These are phyloP conservation scores for Phenacoccus solenopsis DNA, from an alignment of 1,140 invertebrate genomes.

Conservation along the genomic window DNA sequence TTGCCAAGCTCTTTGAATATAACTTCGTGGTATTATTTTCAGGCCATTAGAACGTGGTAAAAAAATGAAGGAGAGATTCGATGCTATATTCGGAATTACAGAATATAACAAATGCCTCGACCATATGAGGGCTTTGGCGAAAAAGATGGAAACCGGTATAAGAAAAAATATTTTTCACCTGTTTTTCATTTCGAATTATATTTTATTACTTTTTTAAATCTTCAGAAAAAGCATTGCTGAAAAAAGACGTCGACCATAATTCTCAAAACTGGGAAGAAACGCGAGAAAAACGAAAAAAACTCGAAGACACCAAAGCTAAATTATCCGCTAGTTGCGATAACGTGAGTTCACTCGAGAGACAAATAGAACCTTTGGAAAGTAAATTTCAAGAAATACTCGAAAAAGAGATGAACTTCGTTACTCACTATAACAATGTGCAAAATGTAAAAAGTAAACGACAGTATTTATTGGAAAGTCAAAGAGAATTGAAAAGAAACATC, in stretches of 20 bases:
- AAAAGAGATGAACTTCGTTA: slow-evolving; percentile 25
- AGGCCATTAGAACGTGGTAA: slow-evolving; percentile 88
- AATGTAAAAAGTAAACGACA: slow-evolving; percentile 36
- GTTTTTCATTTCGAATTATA: neutral
- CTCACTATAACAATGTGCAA: slow-evolving; percentile 34
- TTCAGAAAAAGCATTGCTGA: slow-evolving; percentile 27
- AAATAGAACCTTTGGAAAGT: slow-evolving; percentile 48
- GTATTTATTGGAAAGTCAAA: slow-evolving; percentile 22
- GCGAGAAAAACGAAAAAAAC: slow-evolving; percentile 37
- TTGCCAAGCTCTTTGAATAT: slow-evolving; percentile 7
- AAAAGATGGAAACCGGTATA: neutral
- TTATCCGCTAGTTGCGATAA: slow-evolving; percentile 33
- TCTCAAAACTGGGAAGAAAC: slow-evolving; percentile 41
- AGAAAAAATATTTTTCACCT: too few relatives aligned
- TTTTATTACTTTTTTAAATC: neutral
- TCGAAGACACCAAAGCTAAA: slow-evolving; percentile 46
- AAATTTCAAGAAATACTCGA: slow-evolving; percentile 29
- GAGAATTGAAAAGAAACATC: slow-evolving; percentile 40
- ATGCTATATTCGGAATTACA: slow-evolving; percentile 93
- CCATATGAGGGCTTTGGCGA: slow-evolving; percentile 38
- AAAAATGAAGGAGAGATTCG: slow-evolving; percentile 89
- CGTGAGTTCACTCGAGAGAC: slow-evolving; percentile 33
- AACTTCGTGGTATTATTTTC: slow-evolving; percentile 21
- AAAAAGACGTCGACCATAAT: slow-evolving; percentile 41
- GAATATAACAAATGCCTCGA: slow-evolving; percentile 90